phyloP scores from a whole-genome alignment of 2,797 vertebrate genomes.

The Dromococcyx pavoninus region DNA sequence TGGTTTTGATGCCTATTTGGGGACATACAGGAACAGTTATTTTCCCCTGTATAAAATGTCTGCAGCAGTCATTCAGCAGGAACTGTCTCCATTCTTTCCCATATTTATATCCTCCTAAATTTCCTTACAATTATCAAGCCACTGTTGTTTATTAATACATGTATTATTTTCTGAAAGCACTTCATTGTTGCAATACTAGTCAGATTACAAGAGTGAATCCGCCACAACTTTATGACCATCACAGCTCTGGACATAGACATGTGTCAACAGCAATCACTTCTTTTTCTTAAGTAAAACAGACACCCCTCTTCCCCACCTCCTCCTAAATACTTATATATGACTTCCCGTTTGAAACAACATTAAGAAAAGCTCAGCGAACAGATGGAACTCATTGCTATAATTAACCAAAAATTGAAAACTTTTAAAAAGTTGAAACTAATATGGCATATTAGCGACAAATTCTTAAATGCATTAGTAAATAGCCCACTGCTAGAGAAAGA shows the following conservation, averaged over 20 bases:
- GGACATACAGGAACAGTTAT: constrained; percentile 50
- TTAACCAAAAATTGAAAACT: background rate
- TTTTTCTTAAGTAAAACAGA: background rate
- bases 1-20: constrained; percentile 77
- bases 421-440: background rate
- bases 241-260: background rate
- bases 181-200: background rate
- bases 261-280: background rate
- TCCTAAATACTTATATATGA: background rate
- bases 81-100: constrained; percentile 25
- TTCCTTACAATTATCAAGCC: constrained; percentile 49
- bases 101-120: constrained; percentile 48
- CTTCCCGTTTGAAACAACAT: background rate
- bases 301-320: too few species aligned
- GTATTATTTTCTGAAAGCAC: constrained; percentile 5
- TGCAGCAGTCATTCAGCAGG: constrained; percentile 20
- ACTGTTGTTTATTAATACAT: constrained; percentile 16
- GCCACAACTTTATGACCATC: background rate
- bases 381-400: background rate
- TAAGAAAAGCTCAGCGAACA: background rate
- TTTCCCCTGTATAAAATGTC: constrained; percentile 48
- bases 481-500: background rate
- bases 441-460: background rate
- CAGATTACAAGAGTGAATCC: background rate
- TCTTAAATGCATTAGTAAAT: background rate